Base-by-base conservation (phyloP, 2,888 invertebrate species). In the Marronus borbonicus region DNA sequence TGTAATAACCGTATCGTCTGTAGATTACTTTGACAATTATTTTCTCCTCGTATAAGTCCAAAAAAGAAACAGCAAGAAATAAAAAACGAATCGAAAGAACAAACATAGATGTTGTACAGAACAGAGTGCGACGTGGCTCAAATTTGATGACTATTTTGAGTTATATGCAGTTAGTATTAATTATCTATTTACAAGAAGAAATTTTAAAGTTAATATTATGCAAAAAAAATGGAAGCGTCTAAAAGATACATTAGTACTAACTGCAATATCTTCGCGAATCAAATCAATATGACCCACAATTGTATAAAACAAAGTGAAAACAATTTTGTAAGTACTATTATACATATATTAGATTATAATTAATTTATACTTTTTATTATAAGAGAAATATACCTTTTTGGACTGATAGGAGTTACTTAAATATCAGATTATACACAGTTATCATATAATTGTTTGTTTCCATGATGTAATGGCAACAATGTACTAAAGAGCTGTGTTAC, bases 1-100 rank as follows among this genome's bases (percentile, higher is more conserved):
- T 86, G 85, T 86, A 79, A 84, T 84, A 83, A 83, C 84, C 83
- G 85, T 86, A 86, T 85, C 84, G 84, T 85, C 85, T 85, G 86
- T 85, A 85, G 84, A 76, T 81, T 81, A 82, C 81, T 82, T 83
- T 82, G 79, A 74, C 65, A 76, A 80, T 81, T 78, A 79, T 78
- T 79, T 78, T 79, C 69, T 55, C 60, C 80, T 81, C 80, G 79
- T 80, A 78, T 79, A 79, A 80, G 79, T 80, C 80, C 80, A 80
- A 80, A 80, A 78, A 64, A 44, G 69, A 20, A 79, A 81, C 80
- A 80, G 24, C 24, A 31, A 44, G 44, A 79, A 81, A 80, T 82
- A 81, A 81, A 81, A 82, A 76, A 44, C 50, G 28, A 72, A 72
- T 49, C 58, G 31, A 58, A 55, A 50, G 20, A 49, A 65, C 17